Percentiles rank a stretch among this genome's conserved stretches.
phyloP scores from a whole-genome alignment of 2,888 invertebrate species.

The Plagodis dolabraria region DNA sequence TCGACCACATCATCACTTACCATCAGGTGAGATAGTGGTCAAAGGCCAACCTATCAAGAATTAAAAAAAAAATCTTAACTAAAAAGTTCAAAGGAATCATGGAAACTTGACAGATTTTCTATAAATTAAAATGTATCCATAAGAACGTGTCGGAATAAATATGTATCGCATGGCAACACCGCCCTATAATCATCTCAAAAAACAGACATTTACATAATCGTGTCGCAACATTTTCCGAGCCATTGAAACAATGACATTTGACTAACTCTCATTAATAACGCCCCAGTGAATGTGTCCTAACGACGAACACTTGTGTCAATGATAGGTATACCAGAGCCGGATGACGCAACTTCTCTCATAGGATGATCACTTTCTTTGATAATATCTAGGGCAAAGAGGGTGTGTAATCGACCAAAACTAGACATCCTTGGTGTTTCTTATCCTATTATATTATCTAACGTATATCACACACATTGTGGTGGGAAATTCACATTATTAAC shows the following conservation, averaged over 20 bases:
- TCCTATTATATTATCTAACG: too few species aligned
- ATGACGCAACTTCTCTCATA: slow-evolving; percentile 9
- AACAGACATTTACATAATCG: slow-evolving; percentile 34
- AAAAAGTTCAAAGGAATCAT: neutral
- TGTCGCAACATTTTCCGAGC: slow-evolving; percentile 45
- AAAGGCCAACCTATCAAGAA: too few species aligned
- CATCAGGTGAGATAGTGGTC: too few species aligned
- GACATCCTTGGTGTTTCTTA: too few species aligned
- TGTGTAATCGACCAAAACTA: neutral
- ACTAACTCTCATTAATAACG: slow-evolving; percentile 51
- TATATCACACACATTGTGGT: too few species aligned
- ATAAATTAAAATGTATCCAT: neutral
- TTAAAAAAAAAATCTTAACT: too few species aligned
- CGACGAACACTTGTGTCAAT: slow-evolving; percentile 60
- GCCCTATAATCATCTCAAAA: slow-evolving; percentile 9
- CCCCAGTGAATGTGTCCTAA: slow-evolving; percentile 58
- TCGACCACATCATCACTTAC: too few species aligned
- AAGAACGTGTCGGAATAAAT: too few species aligned
- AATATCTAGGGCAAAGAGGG: neutral
- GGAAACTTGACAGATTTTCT: neutral
- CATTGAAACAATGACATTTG: slow-evolving; percentile 48
- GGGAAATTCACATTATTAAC: too few species aligned
- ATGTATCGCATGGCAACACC: neutral
- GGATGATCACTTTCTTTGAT: slow-evolving; percentile 8
- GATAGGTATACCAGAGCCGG: slow-evolving; percentile 11